Percentiles rank a stretch among this genome's conserved stretches.
Conservation (phyloP, 2,797 vertebrate species). For the Erpetoichthys calabaricus region DNA sequence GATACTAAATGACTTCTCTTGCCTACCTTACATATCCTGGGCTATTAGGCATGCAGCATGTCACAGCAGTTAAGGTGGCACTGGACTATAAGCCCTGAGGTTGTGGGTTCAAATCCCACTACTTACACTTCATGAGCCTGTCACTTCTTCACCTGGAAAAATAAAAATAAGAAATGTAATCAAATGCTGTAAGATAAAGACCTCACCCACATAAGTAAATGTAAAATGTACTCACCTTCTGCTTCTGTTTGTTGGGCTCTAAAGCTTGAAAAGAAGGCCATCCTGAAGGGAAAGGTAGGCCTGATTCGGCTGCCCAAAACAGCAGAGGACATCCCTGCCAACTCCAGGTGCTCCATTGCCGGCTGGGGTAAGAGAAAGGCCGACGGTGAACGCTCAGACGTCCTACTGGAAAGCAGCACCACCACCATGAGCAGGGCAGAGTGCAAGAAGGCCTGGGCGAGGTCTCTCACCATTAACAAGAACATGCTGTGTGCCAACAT, state of each 20-base stretch:
- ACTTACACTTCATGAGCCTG: no score
- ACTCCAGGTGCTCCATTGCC: conserved; percentile 26
- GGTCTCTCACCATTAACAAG: background rate
- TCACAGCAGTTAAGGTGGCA: background rate
- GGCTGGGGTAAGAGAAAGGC: conserved; percentile 35
- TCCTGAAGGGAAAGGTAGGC: conserved; percentile 26
- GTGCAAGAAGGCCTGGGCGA: conserved; percentile 13
- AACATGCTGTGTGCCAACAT: conserved; percentile 39
- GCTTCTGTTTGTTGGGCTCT: conserved; percentile 2
- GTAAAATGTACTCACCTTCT: background rate
- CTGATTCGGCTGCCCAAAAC: conserved; percentile 23
- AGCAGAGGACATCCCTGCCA: conserved; percentile 4
- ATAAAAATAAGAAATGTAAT: no score
- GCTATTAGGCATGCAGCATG: background rate
- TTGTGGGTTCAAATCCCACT: no score
- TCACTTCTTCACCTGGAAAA: no score
- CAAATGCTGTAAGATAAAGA: background rate
- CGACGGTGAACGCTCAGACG: rapidly evolving
- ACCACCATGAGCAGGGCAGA: conserved; percentile 1
- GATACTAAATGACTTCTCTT: no score
- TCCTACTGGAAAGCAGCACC: conserved; percentile 31
- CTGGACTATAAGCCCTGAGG: no score
- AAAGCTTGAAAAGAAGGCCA: conserved; percentile 32
- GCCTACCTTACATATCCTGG: no score
- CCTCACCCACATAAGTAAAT: background rate